phyloP scores from a whole-genome alignment of 2,888 invertebrate species.

The Brachyopa scutellaris region DNA sequence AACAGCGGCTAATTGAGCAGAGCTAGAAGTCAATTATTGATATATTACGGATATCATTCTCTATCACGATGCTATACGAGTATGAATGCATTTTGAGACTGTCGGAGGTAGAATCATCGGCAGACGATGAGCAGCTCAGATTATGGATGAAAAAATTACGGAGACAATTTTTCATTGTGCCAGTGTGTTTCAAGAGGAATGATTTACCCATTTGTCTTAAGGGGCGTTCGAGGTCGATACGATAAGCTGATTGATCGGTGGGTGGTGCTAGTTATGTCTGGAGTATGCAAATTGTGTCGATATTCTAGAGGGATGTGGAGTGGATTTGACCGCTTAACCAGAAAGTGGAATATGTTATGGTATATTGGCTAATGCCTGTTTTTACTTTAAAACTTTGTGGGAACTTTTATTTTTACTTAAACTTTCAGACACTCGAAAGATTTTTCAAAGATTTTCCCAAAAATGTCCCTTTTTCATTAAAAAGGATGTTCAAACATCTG shows the following conservation, averaged over 20 bases:
- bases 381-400: background rate
- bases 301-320: background rate
- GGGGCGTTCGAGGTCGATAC: slow-evolving; percentile 41
- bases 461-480: too few relatives aligned
- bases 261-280: too few relatives aligned
- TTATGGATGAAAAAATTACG: slow-evolving; percentile 40
- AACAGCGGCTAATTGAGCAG: slow-evolving; percentile 62
- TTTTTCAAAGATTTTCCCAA: too few relatives aligned
- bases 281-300: slow-evolving; percentile 8
- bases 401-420: too few relatives aligned
- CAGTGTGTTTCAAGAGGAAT: slow-evolving; percentile 37
- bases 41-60: slow-evolving; percentile 66
- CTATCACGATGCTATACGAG: background rate
- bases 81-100: slow-evolving; percentile 18
- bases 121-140: slow-evolving; percentile 18
- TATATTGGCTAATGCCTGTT: background rate
- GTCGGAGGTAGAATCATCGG: background rate
- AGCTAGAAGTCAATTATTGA: slow-evolving; percentile 63
- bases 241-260: background rate
- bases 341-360: too few relatives aligned
- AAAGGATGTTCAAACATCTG: too few relatives aligned
- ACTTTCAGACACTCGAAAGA: too few relatives aligned
- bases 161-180: slow-evolving; percentile 54
- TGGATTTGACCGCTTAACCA: slow-evolving; percentile 5
- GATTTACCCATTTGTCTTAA: slow-evolving; percentile 54